Percentiles rank a stretch among this genome's conserved stretches.
Evolutionary conservation across 2,888 invertebrate genomes (phyloP).

Genomic region (Apocheima hispidaria): DNA sequence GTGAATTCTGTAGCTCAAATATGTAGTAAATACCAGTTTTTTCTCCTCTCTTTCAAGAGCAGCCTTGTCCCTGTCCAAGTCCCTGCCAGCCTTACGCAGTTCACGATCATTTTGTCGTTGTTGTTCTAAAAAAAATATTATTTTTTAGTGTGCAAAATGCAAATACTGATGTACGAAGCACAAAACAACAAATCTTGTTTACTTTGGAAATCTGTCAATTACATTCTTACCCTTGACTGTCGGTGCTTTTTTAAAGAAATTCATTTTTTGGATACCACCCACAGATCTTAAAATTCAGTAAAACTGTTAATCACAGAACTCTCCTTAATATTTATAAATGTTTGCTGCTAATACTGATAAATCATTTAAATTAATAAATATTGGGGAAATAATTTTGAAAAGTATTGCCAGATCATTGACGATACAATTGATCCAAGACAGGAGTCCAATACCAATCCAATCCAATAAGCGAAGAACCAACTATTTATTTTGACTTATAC

Average conservation of each 20-base stretch:
- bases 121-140: slow-evolving; percentile 87
- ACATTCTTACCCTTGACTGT: slow-evolving; percentile 85
- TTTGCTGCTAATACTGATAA: no score
- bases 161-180: no score
- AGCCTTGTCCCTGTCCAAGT: slow-evolving; percentile 93
- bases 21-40: slow-evolving; percentile 88
- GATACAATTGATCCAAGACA: no score
- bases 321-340: no score
- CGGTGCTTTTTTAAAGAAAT: slow-evolving; percentile 87
- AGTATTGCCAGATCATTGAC: no score
- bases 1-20: neutral
- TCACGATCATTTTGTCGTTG: slow-evolving; percentile 93
- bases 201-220: neutral
- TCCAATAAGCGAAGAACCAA: no score
- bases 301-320: no score
- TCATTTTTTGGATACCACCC: slow-evolving; percentile 60
- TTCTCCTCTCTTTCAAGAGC: slow-evolving; percentile 95
- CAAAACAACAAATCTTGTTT: neutral
- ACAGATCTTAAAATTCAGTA: no score
- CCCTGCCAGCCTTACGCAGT: slow-evolving; percentile 92
- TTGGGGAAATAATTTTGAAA: no score
- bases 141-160: neutral
- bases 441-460: no score
- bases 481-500: no score
- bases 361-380: no score